Percentiles rank a stretch among this genome's conserved stretches.
phyloP scores from a whole-genome alignment of 2,113 vertebrate species.

The Mastomys coucha region DNA sequence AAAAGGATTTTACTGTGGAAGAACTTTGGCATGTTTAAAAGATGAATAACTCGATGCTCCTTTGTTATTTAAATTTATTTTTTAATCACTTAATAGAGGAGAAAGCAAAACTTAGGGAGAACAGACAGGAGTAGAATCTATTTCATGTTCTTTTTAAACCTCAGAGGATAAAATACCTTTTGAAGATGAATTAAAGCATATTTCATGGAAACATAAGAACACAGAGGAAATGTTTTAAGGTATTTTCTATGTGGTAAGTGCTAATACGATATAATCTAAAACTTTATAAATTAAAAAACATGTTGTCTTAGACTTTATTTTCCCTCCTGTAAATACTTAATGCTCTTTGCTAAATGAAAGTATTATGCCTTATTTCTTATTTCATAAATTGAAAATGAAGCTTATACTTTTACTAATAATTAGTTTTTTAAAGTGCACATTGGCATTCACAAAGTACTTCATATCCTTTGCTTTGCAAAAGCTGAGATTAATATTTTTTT shows the following conservation, averaged over 20 bases:
- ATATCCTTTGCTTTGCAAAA: neutral
- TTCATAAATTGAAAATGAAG: neutral
- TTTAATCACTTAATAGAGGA: conserved; percentile 72
- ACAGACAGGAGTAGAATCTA: conserved; percentile 27
- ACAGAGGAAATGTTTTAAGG: conserved; percentile 5
- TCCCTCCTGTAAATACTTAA: neutral
- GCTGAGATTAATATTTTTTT: neutral
- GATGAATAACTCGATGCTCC: conserved; percentile 66
- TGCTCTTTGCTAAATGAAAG: neutral
- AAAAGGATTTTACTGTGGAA: conserved; percentile 78
- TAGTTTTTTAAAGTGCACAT: conserved; percentile 18
- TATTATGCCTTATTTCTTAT: conserved; percentile 12
- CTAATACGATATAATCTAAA: neutral
- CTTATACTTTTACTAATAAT: neutral
- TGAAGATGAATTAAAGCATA: conserved; percentile 71
- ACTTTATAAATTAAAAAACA: neutral
- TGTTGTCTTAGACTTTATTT: neutral
- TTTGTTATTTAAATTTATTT: conserved; percentile 81
- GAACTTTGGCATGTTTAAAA: conserved; percentile 68
- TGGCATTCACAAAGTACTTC: neutral
- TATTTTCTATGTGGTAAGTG: neutral
- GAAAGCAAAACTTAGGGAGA: conserved; percentile 28
- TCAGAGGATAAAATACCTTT: conserved; percentile 62
- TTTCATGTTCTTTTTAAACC: conserved; percentile 66
- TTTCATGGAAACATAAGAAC: conserved; percentile 33